Evolutionary conservation across 1,140 invertebrate species (phyloP).

Genomic region (Drosophila teissieri): DNA sequence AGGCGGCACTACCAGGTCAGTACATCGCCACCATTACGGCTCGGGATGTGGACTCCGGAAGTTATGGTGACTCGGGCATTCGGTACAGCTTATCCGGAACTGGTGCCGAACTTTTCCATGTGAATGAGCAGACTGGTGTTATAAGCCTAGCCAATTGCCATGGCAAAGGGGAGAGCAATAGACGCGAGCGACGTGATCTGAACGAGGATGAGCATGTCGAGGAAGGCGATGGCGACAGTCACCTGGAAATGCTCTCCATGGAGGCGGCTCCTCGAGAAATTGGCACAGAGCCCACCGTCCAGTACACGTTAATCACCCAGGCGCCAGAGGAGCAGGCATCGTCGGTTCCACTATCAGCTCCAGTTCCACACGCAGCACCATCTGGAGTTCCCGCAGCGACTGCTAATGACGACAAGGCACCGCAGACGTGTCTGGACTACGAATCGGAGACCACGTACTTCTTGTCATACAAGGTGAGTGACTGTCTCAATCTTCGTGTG

Average conservation of each 20-base stretch:
- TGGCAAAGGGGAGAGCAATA: slow-evolving; percentile 46
- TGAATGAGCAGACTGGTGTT: slow-evolving; percentile 91
- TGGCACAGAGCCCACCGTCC: slow-evolving; percentile 75
- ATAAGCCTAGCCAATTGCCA: slow-evolving; percentile 93
- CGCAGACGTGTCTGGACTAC: slow-evolving; percentile 91
- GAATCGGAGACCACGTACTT: slow-evolving; percentile 93
- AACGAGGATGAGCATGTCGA: slow-evolving; percentile 48
- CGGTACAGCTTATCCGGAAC: slow-evolving; percentile 93
- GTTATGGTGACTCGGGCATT: slow-evolving; percentile 90
- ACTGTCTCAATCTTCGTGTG: slow-evolving; percentile 36
- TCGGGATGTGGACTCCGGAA: slow-evolving; percentile 91
- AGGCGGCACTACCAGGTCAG: slow-evolving; percentile 89
- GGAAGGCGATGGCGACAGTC: slow-evolving; percentile 27
- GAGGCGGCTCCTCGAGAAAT: slow-evolving; percentile 56
- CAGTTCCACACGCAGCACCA: slow-evolving; percentile 19
- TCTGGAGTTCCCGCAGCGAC: slow-evolving; percentile 33
- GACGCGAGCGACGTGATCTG: slow-evolving; percentile 71
- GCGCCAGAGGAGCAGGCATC: slow-evolving; percentile 31
- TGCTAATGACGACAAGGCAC: slow-evolving; percentile 72
- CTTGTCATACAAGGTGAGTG: slow-evolving; percentile 91
- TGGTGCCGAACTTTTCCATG: slow-evolving; percentile 92
- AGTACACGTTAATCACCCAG: slow-evolving; percentile 77
- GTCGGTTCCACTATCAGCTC: slow-evolving; percentile 12
- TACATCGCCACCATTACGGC: slow-evolving; percentile 91
- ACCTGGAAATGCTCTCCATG: slow-evolving; percentile 64